A percentile compares a stretch with the other conserved stretches of the same genome.
These are phyloP conservation scores for Schrankia costaestrigalis DNA, from an alignment of 2,888 invertebrate species.

Conservation along the genomic window DNA sequence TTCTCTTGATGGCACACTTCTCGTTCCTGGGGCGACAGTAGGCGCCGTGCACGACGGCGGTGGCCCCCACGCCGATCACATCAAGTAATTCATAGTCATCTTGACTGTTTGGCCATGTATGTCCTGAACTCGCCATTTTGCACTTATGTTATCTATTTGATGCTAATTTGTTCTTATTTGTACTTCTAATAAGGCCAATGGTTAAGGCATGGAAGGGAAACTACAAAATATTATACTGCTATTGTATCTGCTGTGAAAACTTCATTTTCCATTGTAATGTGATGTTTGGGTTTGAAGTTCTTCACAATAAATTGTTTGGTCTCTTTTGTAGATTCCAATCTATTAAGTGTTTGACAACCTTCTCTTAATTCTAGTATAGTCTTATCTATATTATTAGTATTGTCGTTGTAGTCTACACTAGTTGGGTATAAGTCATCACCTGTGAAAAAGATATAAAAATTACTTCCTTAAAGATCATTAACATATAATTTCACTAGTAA, in stretches of 20 bases:
- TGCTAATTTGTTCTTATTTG: slow-evolving; percentile 24
- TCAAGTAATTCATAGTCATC: slow-evolving; percentile 97
- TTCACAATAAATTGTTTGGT: slow-evolving; percentile 40
- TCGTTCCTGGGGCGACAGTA: slow-evolving; percentile 96
- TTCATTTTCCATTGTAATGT: slow-evolving; percentile 64
- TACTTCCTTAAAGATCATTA: not conserved
- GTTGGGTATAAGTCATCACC: slow-evolving; percentile 77
- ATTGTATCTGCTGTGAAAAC: slow-evolving; percentile 36
- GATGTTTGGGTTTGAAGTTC: slow-evolving; percentile 56
- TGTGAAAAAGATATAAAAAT: slow-evolving; percentile 42
- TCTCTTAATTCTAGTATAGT: slow-evolving; percentile 58
- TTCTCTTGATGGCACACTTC: slow-evolving; percentile 98
- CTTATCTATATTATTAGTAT: slow-evolving; percentile 44
- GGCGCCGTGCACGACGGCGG: slow-evolving; percentile 99
- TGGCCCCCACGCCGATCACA: slow-evolving; percentile 98
- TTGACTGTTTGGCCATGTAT: slow-evolving; percentile 94
- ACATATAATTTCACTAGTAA: not conserved
- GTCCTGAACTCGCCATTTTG: slow-evolving; percentile 62
- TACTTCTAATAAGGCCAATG: slow-evolving; percentile 59
- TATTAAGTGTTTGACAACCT: slow-evolving; percentile 45
- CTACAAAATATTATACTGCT: slow-evolving; percentile 28
- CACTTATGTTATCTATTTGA: slow-evolving; percentile 1
- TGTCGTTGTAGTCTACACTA: slow-evolving; percentile 56
- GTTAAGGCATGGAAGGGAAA: slow-evolving; percentile 50
- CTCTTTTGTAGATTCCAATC: slow-evolving; percentile 43